Percentiles rank a stretch among this genome's conserved stretches.
Evolutionary conservation across 1,140 invertebrate species (phyloP).

Genomic region (Sitophilus oryzae): DNA sequence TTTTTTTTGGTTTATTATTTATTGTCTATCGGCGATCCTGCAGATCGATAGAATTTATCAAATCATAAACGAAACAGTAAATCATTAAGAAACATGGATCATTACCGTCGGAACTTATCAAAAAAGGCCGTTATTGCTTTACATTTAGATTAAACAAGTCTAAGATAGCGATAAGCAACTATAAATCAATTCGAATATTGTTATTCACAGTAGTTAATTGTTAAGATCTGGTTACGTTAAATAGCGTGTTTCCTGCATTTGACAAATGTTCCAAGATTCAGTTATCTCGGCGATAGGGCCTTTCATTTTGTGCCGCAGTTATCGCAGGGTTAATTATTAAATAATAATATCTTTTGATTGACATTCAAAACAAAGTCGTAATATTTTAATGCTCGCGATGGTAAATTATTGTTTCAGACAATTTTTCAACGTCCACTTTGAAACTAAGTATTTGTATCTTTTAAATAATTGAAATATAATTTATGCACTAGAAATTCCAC

Average conservation of each 20-base stretch:
- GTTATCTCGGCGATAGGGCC: neutral
- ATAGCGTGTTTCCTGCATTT: slow-evolving; percentile 7
- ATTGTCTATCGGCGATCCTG: no score
- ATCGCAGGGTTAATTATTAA: neutral
- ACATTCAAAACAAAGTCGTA: neutral
- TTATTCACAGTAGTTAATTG: slow-evolving; percentile 19
- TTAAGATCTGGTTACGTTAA: slow-evolving; percentile 15
- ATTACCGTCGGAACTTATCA: no score
- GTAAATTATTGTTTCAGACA: no score
- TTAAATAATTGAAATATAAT: no score
- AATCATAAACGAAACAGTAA: no score
- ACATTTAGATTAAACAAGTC: slow-evolving; percentile 9
- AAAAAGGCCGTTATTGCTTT: neutral
- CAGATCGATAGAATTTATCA: no score
- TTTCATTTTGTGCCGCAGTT: neutral
- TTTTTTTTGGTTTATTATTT: no score
- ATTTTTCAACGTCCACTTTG: no score
- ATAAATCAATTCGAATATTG: slow-evolving; percentile 13
- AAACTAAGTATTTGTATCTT: no score
- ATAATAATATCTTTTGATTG: neutral
- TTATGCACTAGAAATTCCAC: no score
- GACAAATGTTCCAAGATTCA: slow-evolving; percentile 11
- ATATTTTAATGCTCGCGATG: no score
- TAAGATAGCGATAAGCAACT: slow-evolving; percentile 7
- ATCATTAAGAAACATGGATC: no score